These are phyloP conservation scores for Ara ararauna DNA, from an alignment of 2,797 vertebrate species.

Conservation along the genomic window DNA sequence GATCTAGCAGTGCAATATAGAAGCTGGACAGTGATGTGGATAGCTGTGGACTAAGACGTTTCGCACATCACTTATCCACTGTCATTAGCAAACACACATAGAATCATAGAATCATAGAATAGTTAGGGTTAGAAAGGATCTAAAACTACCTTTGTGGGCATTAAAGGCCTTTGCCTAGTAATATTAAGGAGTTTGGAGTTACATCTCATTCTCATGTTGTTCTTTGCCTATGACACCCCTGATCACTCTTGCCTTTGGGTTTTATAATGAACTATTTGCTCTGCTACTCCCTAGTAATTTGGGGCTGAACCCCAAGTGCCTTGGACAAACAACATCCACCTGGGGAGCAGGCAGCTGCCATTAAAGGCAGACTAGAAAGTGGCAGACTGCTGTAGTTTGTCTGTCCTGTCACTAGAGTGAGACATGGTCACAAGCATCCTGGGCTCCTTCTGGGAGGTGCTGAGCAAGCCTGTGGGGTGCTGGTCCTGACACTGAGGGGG, in stretches of 20 bases:
- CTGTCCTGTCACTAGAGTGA: slow-evolving; percentile 65
- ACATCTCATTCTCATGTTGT: not conserved
- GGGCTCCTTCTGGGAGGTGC: not conserved
- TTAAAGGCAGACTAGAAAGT: not conserved
- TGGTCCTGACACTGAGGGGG: not conserved
- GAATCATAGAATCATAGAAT: too few species aligned
- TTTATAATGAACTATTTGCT: not conserved
- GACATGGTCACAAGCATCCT: slow-evolving; percentile 55
- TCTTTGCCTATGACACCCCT: not conserved
- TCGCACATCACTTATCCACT: not conserved
- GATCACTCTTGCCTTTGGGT: not conserved
- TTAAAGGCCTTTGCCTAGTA: not conserved
- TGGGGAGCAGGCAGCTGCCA: not conserved
- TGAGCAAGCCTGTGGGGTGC: not conserved
- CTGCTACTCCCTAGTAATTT: not conserved
- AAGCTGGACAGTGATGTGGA: not conserved
- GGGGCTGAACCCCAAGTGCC: not conserved
- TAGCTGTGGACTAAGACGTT: not conserved
- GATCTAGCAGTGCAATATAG: not conserved
- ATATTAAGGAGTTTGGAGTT: not conserved
- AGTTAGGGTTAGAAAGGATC: not conserved
- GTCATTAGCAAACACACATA: not conserved
- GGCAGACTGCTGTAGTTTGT: slow-evolving; percentile 47
- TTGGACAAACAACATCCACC: not conserved
- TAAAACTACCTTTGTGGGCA: not conserved